Base-by-base conservation (phyloP, 1,140 invertebrate species). In the Apolygus lucorum region DNA sequence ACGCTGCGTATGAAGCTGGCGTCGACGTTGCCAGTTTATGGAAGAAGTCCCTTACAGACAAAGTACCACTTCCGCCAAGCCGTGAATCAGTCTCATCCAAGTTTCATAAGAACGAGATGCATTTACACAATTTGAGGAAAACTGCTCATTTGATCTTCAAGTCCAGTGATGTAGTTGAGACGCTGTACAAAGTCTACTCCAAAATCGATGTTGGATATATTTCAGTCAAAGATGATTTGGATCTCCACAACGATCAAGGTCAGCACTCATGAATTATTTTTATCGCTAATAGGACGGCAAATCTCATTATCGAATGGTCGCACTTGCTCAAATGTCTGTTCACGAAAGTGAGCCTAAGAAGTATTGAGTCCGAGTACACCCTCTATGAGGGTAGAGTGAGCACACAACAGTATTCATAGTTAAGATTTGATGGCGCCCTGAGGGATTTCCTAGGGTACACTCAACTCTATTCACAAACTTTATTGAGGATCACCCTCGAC, bases 111-210 rank as follows among this genome's bases (percentile, higher is more conserved):
- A 86, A 83, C 63, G 82, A 81, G 25, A 79, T 85, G 67, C 42
- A 49, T 8, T 76, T 91, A 28, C 85, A 88, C 68, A 82, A 83
- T n/a, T 76, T 92, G 11, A 79, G 89, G 28, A 84, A 84, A 76
- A 82, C 84, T 0, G 88, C 89, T 0, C 79, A 79, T 52, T 77
- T 77, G 27, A 63, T 74, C 28, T 66, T 69, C 21, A 21, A 59
- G 11, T 71, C 63, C 24, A 21, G 25, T 63, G 63, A 63, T 1
- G 22, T 74, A n/a, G 28, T 8, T 29, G 27, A 49, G 52, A 49
- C 28, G 13, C 26, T 68, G 22, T n/a, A 72, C 70, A 28, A 68
- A 24, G 70, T 72, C 2, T 24, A 28, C 24, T 63, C 27, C 11
- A 52, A 70, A 22, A 49, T 71, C 28, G 49, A 68, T 14, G 42